Evolutionary conservation across 2,888 invertebrate species (phyloP), one percentile per base, ranked within the genome.

Genomic region (Invenusta paracnida): DNA sequence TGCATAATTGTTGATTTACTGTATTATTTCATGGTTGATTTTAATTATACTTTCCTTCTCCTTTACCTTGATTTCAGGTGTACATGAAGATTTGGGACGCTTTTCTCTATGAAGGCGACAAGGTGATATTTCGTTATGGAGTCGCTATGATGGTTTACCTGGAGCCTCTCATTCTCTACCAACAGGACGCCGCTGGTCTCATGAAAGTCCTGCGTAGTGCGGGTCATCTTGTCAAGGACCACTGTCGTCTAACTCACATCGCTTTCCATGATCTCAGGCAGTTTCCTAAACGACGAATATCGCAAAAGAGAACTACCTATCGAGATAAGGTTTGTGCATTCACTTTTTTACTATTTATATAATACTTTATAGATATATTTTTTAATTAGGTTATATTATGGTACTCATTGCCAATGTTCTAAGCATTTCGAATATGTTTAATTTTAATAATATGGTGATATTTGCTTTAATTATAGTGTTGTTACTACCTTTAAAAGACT

Each of bases 11-110:
- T n/a, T n/a, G n/a, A n/a, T n/a, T n/a, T n/a, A n/a, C n/a, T n/a
- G n/a, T n/a, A n/a, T n/a, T n/a, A n/a, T n/a, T n/a, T n/a, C n/a
- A n/a, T n/a, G n/a, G n/a, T n/a, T n/a, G n/a, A n/a, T n/a, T n/a
- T n/a, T n/a, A n/a, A n/a, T n/a, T n/a, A n/a, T n/a, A n/a, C n/a
- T n/a, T n/a, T n/a, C n/a, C n/a, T n/a, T n/a, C n/a, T n/a, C n/a
- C n/a, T n/a, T n/a, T n/a, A n/a, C n/a, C n/a, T n/a, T n/a, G n/a
- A n/a, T n/a, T 48, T 5, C 48, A 48, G 31, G 91, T 92, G 66
- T 93, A 93, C 89, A 90, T 93, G 27, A 90, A 91, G 30, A 92
- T 93, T 67, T 93, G 93, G 92, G 93, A 93, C 88, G 90, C 92
- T 1, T 93, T 93, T 88, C 90, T 93, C 1, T 92, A 91, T 88